phyloP scores from a whole-genome alignment of 2,113 vertebrate genomes.

The Scytalopus superciliaris region DNA sequence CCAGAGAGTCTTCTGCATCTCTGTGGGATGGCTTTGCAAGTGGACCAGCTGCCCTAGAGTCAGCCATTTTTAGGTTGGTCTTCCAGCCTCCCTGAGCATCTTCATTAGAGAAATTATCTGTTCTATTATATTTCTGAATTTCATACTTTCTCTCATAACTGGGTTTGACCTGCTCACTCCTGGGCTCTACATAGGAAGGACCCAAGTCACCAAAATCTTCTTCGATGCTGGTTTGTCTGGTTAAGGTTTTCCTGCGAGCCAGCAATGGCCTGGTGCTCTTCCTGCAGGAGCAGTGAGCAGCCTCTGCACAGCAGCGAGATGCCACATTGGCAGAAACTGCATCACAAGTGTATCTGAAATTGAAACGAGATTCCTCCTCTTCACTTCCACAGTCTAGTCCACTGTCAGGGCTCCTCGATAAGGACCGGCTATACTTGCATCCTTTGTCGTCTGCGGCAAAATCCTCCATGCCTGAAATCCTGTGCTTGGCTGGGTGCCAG shows the following conservation, averaged over 20 bases:
- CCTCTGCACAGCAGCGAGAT: constrained; percentile 53
- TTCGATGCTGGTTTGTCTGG: constrained; percentile 89
- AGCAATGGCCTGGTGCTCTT: constrained; percentile 73
- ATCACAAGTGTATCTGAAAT: constrained; percentile 61
- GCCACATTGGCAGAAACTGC: constrained; percentile 25
- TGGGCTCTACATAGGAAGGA: constrained; percentile 62
- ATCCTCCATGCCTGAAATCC: constrained; percentile 66
- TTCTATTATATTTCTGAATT: constrained; percentile 58
- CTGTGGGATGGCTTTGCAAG: constrained; percentile 79
- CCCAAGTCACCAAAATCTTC: constrained; percentile 84
- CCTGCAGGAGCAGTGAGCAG: constrained; percentile 69
- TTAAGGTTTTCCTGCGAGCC: constrained; percentile 87
- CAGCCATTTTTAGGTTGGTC: constrained; percentile 71
- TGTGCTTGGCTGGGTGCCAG: constrained; percentile 63
- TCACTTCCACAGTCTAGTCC: constrained; percentile 97
- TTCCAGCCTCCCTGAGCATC: constrained; percentile 79
- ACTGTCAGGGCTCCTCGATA: constrained; percentile 91
- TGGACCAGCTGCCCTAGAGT: constrained; percentile 77
- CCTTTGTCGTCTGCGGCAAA: constrained; percentile 68
- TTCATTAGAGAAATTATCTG: constrained; percentile 70
- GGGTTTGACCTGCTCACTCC: constrained; percentile 64
- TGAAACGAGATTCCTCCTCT: constrained; percentile 82
- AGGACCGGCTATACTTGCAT: constrained; percentile 69
- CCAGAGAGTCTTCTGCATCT: constrained; percentile 83
- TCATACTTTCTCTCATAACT: constrained; percentile 63